Conservation (phyloP, 2,888 invertebrate genomes). For the Yponomeuta evonymella region DNA sequence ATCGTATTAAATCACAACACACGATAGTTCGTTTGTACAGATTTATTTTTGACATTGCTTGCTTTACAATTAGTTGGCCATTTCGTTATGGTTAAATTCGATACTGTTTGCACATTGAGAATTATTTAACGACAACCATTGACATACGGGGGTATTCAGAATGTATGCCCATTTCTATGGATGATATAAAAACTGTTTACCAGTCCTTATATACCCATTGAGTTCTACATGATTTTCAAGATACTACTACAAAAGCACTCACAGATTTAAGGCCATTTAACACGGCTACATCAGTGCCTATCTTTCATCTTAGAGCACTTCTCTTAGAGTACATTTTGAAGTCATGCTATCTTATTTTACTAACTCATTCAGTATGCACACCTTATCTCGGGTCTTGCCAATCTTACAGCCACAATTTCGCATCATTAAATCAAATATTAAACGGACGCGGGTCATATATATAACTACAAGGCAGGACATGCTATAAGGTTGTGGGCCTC, state of each 20-base stretch:
- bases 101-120: conserved; percentile 55
- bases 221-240: conserved; percentile 8
- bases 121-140: conserved; percentile 15
- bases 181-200: not conserved
- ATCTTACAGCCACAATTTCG: not conserved
- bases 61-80: conserved; percentile 64
- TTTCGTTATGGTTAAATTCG: conserved; percentile 61
- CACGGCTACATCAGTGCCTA: not conserved
- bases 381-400: not conserved
- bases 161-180: not conserved
- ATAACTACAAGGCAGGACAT: not conserved
- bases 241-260: not conserved
- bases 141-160: not conserved
- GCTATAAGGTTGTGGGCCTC: not conserved
- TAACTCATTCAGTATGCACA: not conserved
- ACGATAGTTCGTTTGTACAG: conserved; percentile 68
- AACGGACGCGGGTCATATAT: not conserved
- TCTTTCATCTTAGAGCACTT: not conserved
- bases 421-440: not conserved
- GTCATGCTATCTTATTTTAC: conserved; percentile 1
- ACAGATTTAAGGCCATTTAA: not conserved
- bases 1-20: conserved; percentile 56
- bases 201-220: not conserved
- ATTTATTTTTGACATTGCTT: conserved; percentile 74
- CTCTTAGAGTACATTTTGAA: not conserved